Evolutionary conservation across 2,888 invertebrate genomes (phyloP).

Genomic region (Ceraclea dissimilis): DNA sequence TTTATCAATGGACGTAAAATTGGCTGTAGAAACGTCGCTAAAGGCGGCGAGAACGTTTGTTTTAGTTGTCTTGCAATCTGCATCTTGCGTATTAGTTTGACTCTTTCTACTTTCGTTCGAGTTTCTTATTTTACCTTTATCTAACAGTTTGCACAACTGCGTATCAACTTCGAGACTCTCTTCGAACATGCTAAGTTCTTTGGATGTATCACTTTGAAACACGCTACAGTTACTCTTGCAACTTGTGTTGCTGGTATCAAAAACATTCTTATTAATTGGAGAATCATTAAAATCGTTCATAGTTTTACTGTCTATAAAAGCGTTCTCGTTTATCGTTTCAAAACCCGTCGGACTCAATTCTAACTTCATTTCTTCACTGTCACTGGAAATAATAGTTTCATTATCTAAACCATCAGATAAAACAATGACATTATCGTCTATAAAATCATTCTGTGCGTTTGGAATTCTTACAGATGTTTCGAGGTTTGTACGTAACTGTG

Average conservation of each 20-base stretch:
- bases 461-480: not conserved
- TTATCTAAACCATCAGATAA: not conserved
- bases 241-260: not conserved
- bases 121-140: conserved; percentile 28
- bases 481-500: not conserved
- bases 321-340: not conserved
- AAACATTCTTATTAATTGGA: not conserved
- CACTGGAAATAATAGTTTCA: not conserved
- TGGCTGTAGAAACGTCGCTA: not conserved
- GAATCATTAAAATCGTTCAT: not conserved
- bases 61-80: too few species aligned
- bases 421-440: not conserved
- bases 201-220: conserved; percentile 32
- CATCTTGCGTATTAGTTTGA: too few species aligned
- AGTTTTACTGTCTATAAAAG: not conserved
- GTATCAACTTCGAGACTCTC: conserved; percentile 50
- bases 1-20: conserved; percentile 11
- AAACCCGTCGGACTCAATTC: not conserved
- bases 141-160: conserved; percentile 42
- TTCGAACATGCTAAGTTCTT: conserved; percentile 50
- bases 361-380: not conserved
- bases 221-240: conserved; percentile 16
- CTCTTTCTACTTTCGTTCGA: not conserved
- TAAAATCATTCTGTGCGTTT: not conserved
- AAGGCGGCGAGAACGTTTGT: not conserved